These are phyloP conservation scores for Lagenorhynchus albirostris DNA, from an alignment of 2,113 vertebrate species.

Conservation along the genomic window DNA sequence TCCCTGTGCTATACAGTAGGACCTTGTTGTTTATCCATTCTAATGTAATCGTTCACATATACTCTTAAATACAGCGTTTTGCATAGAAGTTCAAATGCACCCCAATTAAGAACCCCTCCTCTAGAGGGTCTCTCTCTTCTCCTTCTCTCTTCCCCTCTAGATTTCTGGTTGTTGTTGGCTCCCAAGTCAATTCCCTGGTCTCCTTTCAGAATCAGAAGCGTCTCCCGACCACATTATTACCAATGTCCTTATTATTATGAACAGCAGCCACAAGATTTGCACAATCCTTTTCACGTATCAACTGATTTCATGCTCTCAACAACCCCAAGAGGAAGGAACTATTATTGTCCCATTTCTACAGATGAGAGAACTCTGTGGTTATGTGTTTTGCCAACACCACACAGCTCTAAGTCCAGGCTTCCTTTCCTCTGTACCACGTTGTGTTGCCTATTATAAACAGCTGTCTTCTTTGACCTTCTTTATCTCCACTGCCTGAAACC, in stretches of 20 bases:
- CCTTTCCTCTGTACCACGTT: neutral
- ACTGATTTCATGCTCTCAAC: slow-evolving; percentile 23
- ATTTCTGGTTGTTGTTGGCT: slow-evolving; percentile 3
- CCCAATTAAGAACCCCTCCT: neutral
- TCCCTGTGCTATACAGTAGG: neutral
- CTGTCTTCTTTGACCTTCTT: neutral
- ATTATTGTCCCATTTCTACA: slow-evolving; percentile 49
- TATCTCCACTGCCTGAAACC: neutral
- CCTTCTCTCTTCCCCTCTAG: neutral
- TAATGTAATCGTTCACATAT: neutral
- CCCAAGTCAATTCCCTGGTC: neutral
- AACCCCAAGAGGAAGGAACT: slow-evolving; percentile 60
- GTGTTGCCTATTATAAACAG: neutral
- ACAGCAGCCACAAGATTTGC: neutral
- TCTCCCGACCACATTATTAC: neutral
- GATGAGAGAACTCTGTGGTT: slow-evolving; percentile 26
- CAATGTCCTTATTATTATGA: neutral
- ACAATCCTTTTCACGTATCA: neutral
- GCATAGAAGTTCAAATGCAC: neutral
- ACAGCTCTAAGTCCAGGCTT: neutral
- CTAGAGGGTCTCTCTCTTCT: neutral
- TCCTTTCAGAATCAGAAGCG: neutral
- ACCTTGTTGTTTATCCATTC: neutral
- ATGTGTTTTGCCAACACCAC: neutral
- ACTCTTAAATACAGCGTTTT: neutral